Conservation (phyloP, 2,888 invertebrate genomes). For the Drosophila tripunctata region DNA sequence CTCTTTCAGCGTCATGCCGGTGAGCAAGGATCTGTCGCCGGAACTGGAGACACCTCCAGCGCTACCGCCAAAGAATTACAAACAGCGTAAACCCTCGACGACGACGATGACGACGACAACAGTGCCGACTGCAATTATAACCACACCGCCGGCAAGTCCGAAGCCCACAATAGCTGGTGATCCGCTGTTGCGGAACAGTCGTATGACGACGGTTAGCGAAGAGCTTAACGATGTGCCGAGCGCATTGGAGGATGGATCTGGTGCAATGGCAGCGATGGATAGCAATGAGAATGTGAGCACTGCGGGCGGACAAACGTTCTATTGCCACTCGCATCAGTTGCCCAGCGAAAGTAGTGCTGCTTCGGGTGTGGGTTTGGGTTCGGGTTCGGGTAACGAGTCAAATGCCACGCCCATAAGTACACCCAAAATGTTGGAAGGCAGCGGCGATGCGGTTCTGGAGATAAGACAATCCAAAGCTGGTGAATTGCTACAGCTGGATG, state of each 20-base stretch:
- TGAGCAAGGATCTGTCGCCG: constrained; percentile 74
- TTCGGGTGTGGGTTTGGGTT: constrained; percentile 3
- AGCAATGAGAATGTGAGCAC: constrained; percentile 50
- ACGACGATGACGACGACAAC: constrained; percentile 84
- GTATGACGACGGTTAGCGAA: constrained; percentile 84
- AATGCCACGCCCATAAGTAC: constrained; percentile 37
- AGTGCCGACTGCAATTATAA: constrained; percentile 79
- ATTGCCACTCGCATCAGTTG: constrained; percentile 74
- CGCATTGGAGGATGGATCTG: neutral
- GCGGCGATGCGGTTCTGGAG: constrained; percentile 1
- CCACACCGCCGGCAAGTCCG: constrained; percentile 83
- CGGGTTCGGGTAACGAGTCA: constrained; percentile 11
- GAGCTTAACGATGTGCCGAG: constrained; percentile 70
- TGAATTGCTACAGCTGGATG: too few relatives aligned
- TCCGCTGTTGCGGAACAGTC: constrained; percentile 71
- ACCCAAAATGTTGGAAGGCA: constrained; percentile 43
- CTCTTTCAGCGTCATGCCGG: constrained; percentile 69
- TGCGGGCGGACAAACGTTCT: constrained; percentile 43
- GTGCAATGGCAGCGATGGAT: constrained; percentile 21
- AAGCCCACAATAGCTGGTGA: constrained; percentile 74
- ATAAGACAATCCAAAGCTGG: neutral
- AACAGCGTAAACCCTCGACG: constrained; percentile 83
- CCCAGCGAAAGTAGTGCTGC: constrained; percentile 52
- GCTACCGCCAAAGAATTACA: constrained; percentile 86
- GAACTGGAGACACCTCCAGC: constrained; percentile 86